These are phyloP conservation scores for Oreochromis niloticus DNA, from an alignment of 2,113 vertebrate species.

Conservation along the genomic window DNA sequence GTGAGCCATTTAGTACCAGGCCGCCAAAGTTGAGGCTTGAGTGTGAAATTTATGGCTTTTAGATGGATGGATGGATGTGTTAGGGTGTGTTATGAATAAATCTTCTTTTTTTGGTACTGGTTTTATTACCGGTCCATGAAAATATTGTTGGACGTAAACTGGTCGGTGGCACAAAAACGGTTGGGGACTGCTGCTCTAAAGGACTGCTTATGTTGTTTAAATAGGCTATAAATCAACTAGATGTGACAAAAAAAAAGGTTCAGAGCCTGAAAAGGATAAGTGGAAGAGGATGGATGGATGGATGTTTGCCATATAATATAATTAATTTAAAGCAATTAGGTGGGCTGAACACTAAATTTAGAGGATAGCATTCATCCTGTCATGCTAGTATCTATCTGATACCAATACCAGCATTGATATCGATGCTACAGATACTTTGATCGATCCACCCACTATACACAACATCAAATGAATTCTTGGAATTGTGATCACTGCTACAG, in stretches of 20 bases:
- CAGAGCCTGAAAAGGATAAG: not conserved
- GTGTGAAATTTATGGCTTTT: not conserved
- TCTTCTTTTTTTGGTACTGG: not conserved
- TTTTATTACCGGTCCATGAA: not conserved
- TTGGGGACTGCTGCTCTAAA: accelerated
- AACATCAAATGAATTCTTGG: not conserved
- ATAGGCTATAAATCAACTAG: not conserved
- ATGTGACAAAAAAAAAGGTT: not conserved
- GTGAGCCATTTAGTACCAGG: not conserved
- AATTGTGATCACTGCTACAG: not conserved
- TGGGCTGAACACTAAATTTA: not conserved
- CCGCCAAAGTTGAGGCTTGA: accelerated
- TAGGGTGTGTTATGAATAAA: not conserved
- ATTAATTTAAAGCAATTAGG: not conserved
- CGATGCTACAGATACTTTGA: not conserved
- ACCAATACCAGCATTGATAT: not conserved
- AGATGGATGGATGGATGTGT: too few relatives aligned
- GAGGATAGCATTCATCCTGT: not conserved
- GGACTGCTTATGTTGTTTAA: not conserved
- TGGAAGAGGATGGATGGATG: not conserved
- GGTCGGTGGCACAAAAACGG: accelerated
- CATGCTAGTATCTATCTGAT: not conserved
- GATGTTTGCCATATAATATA: not conserved
- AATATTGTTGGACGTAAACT: not conserved
- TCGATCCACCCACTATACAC: accelerated